These are phyloP conservation scores for Babylonia areolata DNA, from an alignment of 1,140 invertebrate species.

Conservation along the genomic window DNA sequence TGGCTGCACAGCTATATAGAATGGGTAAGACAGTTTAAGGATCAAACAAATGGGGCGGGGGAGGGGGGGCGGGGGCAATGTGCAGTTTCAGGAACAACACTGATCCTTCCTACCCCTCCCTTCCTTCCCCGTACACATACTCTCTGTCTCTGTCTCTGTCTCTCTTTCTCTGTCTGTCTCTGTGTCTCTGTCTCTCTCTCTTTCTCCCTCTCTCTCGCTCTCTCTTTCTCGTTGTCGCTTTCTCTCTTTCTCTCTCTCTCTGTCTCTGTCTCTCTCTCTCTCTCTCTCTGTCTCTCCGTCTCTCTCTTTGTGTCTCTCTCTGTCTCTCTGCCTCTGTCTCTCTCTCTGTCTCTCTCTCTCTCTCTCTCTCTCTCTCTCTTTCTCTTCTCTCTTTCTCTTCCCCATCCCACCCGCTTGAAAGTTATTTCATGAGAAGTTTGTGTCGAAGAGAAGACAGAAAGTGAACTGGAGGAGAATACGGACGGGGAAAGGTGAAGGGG, in stretches of 20 bases:
- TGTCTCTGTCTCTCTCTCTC: neutral
- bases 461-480: too few relatives aligned
- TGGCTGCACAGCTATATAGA: too few relatives aligned
- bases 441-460: too few relatives aligned
- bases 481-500: too few relatives aligned
- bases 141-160: conserved; percentile 3
- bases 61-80: too few relatives aligned
- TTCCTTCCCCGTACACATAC: neutral
- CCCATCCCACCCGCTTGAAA: neutral
- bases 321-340: neutral
- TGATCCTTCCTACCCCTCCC: neutral
- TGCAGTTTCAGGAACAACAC: neutral
- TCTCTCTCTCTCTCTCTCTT: neutral
- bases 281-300: neutral
- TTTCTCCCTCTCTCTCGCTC: neutral
- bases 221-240: neutral
- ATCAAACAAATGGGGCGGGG: too few relatives aligned
- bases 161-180: conserved; percentile 4
- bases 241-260: neutral
- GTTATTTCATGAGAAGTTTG: too few relatives aligned
- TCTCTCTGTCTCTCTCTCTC: neutral
- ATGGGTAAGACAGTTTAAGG: too few relatives aligned
- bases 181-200: neutral
- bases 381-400: neutral
- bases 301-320: neutral